Evolutionary conservation across 2,888 invertebrate genomes (phyloP).

Genomic region (Cyaniris semiargus): DNA sequence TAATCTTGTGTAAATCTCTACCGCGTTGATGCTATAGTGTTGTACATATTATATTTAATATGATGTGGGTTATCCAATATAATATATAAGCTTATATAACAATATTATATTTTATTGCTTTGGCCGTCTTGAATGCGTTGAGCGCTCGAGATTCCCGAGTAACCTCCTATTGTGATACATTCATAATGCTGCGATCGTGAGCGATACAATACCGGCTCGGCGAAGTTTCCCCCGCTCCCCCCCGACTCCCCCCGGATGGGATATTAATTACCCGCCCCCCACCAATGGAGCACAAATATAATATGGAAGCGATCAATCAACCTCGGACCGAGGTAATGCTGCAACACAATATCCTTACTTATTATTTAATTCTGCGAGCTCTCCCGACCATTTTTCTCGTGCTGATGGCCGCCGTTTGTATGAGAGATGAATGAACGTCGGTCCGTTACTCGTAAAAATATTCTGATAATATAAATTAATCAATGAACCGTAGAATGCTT

Average conservation of each 20-base stretch:
- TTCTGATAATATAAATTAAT: background rate
- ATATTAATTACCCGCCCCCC: conserved; percentile 12
- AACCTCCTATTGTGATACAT: conserved; percentile 3
- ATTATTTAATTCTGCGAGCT: conserved; percentile 3
- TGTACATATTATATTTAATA: too few species aligned
- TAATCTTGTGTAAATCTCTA: too few species aligned
- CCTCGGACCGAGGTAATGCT: conserved; percentile 7
- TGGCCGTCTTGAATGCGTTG: too few species aligned
- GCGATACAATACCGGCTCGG: conserved; percentile 5
- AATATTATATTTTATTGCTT: too few species aligned
- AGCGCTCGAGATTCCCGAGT: background rate
- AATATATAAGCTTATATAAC: too few species aligned
- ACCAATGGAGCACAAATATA: background rate
- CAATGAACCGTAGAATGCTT: background rate
- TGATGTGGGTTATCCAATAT: too few species aligned
- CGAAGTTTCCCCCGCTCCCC: background rate
- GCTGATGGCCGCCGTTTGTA: background rate
- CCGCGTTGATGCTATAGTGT: too few species aligned
- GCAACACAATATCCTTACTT: conserved; percentile 5
- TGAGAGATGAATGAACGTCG: background rate
- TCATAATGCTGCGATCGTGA: conserved; percentile 10
- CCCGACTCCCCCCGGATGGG: background rate
- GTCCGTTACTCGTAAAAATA: background rate
- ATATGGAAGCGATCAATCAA: conserved; percentile 19
- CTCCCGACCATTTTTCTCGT: conserved; percentile 3